Conservation (phyloP, 2,888 invertebrate genomes). For the Agonum fuliginosum region DNA sequence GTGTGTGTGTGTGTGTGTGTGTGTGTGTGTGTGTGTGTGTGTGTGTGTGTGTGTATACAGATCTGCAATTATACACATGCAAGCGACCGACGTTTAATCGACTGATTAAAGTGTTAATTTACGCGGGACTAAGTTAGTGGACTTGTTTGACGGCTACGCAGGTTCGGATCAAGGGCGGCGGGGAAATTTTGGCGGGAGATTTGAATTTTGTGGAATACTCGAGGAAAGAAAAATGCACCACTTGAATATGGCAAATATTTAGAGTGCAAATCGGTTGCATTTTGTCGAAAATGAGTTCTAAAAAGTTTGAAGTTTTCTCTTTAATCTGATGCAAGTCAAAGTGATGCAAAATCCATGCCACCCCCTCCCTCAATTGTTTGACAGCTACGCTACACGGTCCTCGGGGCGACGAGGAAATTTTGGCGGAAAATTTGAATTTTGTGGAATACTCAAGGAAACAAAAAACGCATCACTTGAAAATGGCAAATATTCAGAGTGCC, state of each 20-base stretch:
- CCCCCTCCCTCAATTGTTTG: too few relatives aligned
- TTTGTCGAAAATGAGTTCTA: too few relatives aligned
- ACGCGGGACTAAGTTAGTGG: conserved; percentile 1
- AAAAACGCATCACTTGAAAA: too few relatives aligned
- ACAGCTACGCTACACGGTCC: neutral
- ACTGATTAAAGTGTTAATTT: conserved; percentile 24
- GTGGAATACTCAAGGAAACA: too few relatives aligned
- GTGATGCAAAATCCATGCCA: too few relatives aligned
- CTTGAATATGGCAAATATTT: too few relatives aligned
- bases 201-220: neutral
- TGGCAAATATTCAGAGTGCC: too few relatives aligned
- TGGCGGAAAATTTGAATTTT: neutral
- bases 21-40: neutral
- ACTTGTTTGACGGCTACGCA: neutral
- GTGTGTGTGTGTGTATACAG: conserved; percentile 6
- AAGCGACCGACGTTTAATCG: conserved; percentile 12
- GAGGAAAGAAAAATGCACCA: too few relatives aligned
- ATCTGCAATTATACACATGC: conserved; percentile 10
- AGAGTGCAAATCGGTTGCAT: neutral
- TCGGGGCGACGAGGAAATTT: neutral
- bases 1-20: neutral
- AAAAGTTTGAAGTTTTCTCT: neutral
- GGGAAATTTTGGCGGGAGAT: neutral
- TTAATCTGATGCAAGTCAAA: too few relatives aligned
- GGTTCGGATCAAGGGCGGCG: too few relatives aligned